Evolutionary conservation across 2,888 invertebrate species (phyloP).

Genomic region (Caenorhabditis sp.): DNA sequence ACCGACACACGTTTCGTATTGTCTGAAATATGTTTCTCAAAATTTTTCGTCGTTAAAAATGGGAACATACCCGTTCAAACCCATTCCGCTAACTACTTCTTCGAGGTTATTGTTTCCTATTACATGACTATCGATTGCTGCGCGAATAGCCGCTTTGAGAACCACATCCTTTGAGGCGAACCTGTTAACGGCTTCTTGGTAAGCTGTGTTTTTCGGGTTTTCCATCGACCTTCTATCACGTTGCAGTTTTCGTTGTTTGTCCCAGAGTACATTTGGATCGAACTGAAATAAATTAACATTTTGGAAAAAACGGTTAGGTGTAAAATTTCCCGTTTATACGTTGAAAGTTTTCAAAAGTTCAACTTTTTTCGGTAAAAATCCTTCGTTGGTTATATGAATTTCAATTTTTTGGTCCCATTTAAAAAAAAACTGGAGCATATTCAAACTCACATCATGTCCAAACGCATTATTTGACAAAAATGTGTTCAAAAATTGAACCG

Average conservation of each 20-base stretch:
- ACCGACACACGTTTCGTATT: too few relatives aligned
- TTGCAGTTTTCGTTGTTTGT: not conserved
- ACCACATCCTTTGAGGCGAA: not conserved
- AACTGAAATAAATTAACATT: constrained; percentile 14
- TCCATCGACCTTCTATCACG: constrained; percentile 1
- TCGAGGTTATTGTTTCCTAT: too few relatives aligned
- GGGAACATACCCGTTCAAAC: too few relatives aligned
- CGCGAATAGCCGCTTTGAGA: not conserved
- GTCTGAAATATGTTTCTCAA: too few relatives aligned
- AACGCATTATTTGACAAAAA: constrained; percentile 86
- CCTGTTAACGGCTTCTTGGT: not conserved
- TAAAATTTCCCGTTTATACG: too few relatives aligned
- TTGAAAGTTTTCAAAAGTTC: too few relatives aligned
- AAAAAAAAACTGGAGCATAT: not conserved
- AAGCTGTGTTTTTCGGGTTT: not conserved
- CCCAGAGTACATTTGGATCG: not conserved
- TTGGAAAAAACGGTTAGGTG: not conserved
- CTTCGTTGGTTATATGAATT: too few relatives aligned
- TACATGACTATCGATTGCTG: not conserved
- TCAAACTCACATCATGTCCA: constrained; percentile 53
- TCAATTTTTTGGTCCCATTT: not conserved
- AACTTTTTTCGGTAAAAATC: too few relatives aligned
- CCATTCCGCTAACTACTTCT: too few relatives aligned
- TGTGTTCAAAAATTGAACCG: constrained; percentile 80
- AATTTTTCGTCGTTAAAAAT: not conserved